Percentiles rank a stretch among this genome's conserved stretches.
Conservation (phyloP, 2,113 vertebrate species). For the Ictalurus punctatus region DNA sequence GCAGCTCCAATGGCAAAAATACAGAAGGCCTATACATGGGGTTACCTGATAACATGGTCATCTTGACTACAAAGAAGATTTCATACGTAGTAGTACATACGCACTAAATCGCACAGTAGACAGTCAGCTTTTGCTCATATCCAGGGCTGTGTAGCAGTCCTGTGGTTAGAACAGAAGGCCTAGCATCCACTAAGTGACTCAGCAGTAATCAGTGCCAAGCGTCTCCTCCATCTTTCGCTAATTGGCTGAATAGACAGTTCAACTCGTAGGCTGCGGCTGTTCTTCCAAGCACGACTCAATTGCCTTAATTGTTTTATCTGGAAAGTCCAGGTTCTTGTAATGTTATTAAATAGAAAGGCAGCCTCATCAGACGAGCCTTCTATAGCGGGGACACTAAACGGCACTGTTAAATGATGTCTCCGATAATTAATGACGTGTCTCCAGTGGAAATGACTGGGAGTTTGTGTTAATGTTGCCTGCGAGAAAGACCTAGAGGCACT, state of each 20-base stretch:
- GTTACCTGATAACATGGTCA: not conserved
- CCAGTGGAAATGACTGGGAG: constrained; percentile 1
- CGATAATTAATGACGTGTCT: constrained; percentile 36
- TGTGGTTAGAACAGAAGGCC: constrained; percentile 44
- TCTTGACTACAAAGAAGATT: not conserved
- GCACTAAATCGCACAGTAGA: not conserved
- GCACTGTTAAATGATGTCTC: constrained; percentile 37
- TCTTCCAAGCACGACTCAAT: constrained; percentile 34
- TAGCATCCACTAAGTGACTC: constrained; percentile 31
- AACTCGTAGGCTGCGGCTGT: constrained; percentile 32
- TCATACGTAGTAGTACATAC: not conserved
- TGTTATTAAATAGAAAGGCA: constrained; percentile 34
- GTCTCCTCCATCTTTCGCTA: constrained; percentile 42
- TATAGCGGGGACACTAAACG: constrained; percentile 12
- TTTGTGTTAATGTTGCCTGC: constrained; percentile 5
- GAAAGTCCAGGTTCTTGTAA: constrained; percentile 37
- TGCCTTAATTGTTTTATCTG: constrained; percentile 41
- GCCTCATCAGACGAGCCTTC: not conserved
- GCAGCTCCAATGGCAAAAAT: not conserved
- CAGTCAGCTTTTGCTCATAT: not conserved
- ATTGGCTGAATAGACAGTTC: constrained; percentile 32
- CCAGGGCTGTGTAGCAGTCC: constrained; percentile 31
- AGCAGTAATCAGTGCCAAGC: constrained; percentile 45
- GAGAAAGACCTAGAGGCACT: constrained; percentile 21
- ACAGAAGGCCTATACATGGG: not conserved